Percentiles rank a stretch among this genome's conserved stretches.
phyloP scores from a whole-genome alignment of 2,797 vertebrate species.

The Mustela erminea region DNA sequence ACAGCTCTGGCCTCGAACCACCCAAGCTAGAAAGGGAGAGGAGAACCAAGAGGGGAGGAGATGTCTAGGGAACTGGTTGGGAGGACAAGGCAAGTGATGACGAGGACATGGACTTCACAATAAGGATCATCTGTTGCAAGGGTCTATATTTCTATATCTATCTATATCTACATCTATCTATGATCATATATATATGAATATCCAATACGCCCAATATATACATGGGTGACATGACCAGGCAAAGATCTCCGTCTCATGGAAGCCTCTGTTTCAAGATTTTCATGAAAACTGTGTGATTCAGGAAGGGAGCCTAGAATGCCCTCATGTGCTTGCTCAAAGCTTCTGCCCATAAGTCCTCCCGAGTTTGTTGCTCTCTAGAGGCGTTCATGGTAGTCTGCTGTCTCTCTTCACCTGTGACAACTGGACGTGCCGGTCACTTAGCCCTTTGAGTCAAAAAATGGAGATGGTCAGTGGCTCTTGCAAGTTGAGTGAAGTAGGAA shows the following conservation, averaged over 20 bases:
- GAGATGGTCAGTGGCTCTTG: not conserved
- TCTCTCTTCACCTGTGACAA: not conserved
- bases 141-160: not conserved
- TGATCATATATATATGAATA: not conserved
- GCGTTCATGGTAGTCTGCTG: rapidly evolving
- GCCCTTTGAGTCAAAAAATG: not conserved
- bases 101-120: not conserved
- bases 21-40: not conserved
- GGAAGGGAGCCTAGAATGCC: not conserved
- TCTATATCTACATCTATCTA: not conserved
- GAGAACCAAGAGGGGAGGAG: too few species aligned
- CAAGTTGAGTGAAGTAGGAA: not conserved
- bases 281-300: not conserved
- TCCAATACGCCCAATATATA: not conserved
- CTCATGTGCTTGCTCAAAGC: not conserved
- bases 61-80: not conserved
- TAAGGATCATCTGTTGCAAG: not conserved
- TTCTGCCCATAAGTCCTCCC: rapidly evolving
- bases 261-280: not conserved
- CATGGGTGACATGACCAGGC: not conserved
- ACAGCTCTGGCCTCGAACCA: not conserved
- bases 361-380: not conserved
- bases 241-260: not conserved
- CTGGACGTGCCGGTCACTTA: not conserved
- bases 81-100: not conserved